Percentiles rank a stretch among this genome's conserved stretches.
phyloP scores from a whole-genome alignment of 2,797 vertebrate species.

The Bradypodion ventrale region DNA sequence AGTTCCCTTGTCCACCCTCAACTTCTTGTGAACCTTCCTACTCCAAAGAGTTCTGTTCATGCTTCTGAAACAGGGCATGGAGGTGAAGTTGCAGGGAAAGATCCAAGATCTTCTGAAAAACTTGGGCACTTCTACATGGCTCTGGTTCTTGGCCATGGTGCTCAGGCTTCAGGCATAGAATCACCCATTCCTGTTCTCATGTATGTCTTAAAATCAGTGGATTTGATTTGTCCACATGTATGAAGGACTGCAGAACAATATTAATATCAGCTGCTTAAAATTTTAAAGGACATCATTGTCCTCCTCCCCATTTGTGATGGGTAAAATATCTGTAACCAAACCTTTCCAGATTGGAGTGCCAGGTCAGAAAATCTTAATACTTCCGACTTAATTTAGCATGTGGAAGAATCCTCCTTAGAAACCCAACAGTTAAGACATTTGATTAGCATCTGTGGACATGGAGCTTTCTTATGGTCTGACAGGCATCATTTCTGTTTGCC shows the following conservation, averaged over 20 bases:
- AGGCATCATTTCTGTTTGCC: rapidly evolving
- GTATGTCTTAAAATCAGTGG: not conserved
- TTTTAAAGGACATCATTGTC: too few relatives aligned
- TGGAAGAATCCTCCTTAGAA: not conserved
- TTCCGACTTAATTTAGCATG: not conserved
- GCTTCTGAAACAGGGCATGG: not conserved
- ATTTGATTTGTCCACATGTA: not conserved
- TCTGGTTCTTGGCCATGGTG: not conserved
- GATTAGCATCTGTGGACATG: not conserved
- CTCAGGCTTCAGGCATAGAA: not conserved
- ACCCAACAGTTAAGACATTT: not conserved
- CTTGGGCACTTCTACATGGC: not conserved
- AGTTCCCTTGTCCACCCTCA: not conserved
- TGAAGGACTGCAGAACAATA: not conserved
- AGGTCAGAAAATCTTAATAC: not conserved
- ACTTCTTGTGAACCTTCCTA: not conserved
- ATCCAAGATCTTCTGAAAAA: not conserved
- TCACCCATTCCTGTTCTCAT: not conserved
- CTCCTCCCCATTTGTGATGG: too few relatives aligned
- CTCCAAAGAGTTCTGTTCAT: not conserved
- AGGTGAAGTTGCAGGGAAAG: not conserved
- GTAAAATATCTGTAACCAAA: not conserved
- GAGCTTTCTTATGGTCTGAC: not conserved
- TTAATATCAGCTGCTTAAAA: not conserved
- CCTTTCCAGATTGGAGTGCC: not conserved